Conservation (phyloP, 2,113 vertebrate species). For the Gallinago media region DNA sequence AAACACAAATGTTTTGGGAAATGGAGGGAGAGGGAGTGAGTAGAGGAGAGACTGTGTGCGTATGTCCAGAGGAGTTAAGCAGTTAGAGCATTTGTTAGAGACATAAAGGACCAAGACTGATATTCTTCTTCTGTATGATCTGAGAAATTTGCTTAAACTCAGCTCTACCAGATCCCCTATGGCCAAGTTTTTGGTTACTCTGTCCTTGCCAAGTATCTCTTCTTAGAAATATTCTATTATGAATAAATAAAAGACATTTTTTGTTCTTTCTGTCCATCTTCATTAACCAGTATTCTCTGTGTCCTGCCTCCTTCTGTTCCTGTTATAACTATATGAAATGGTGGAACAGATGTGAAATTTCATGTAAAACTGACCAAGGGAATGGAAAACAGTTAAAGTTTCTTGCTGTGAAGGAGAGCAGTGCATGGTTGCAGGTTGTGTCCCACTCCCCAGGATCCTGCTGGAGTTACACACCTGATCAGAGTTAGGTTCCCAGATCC, state of each 20-base stretch:
- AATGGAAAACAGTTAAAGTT: background rate
- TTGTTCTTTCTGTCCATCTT: background rate
- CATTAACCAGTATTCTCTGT: background rate
- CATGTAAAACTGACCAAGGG: background rate
- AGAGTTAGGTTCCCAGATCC: background rate
- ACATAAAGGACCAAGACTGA: background rate
- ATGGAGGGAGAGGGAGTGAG: background rate
- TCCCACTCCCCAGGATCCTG: background rate
- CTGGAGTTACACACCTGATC: background rate
- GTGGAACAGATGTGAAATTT: background rate
- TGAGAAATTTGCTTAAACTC: background rate
- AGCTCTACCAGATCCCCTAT: background rate
- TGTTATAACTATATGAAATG: background rate
- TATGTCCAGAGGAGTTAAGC: background rate
- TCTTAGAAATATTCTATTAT: background rate
- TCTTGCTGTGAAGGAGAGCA: background rate
- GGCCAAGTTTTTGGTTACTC: background rate
- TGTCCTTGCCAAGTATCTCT: background rate
- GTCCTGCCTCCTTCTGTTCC: background rate
- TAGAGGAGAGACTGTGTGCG: background rate
- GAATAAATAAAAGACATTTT: background rate
- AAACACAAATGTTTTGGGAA: background rate
- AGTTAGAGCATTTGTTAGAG: background rate
- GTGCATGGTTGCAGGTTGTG: background rate
- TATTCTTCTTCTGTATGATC: background rate